phyloP scores from a whole-genome alignment of 2,888 invertebrate genomes.

The Lissocephala sabroskyi region DNA sequence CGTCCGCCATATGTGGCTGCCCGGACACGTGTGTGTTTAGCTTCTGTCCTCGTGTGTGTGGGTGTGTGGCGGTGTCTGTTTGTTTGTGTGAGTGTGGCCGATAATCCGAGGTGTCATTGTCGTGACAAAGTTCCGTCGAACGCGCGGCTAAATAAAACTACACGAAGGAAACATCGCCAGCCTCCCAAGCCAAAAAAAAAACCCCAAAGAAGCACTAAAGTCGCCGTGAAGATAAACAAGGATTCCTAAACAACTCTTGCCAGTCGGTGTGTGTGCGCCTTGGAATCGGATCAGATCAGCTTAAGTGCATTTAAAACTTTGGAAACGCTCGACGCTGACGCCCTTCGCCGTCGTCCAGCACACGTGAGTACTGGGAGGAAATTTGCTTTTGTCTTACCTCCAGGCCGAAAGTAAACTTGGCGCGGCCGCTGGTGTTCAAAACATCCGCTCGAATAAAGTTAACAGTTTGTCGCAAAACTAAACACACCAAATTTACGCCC shows the following conservation, averaged over 20 bases:
- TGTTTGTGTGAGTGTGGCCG: slow-evolving; percentile 19
- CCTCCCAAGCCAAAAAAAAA: neutral
- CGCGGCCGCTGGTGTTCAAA: slow-evolving; percentile 26
- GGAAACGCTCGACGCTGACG: neutral
- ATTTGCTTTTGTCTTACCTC: slow-evolving; percentile 2
- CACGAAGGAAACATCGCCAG: no score
- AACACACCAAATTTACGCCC: neutral
- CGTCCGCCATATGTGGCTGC: neutral
- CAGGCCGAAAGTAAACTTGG: neutral
- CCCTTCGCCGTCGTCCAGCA: neutral
- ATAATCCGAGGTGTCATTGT: slow-evolving; percentile 44
- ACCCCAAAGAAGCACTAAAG: neutral
- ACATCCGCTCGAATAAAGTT: slow-evolving; percentile 17
- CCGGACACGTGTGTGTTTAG: no score
- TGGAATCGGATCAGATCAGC: neutral
- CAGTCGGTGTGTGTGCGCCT: no score
- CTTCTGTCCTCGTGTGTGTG: no score
- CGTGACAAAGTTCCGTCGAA: slow-evolving; percentile 32
- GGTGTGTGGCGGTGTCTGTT: slow-evolving; percentile 5
- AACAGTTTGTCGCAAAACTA: slow-evolving; percentile 12
- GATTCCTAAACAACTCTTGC: neutral
- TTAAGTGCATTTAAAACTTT: neutral
- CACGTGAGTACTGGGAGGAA: slow-evolving; percentile 15
- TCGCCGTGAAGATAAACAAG: neutral
- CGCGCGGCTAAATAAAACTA: slow-evolving; percentile 20